A percentile compares a stretch with the other conserved stretches of the same genome.
Conservation (phyloP, 2,113 vertebrate species). For the Centrocercus urophasianus region DNA sequence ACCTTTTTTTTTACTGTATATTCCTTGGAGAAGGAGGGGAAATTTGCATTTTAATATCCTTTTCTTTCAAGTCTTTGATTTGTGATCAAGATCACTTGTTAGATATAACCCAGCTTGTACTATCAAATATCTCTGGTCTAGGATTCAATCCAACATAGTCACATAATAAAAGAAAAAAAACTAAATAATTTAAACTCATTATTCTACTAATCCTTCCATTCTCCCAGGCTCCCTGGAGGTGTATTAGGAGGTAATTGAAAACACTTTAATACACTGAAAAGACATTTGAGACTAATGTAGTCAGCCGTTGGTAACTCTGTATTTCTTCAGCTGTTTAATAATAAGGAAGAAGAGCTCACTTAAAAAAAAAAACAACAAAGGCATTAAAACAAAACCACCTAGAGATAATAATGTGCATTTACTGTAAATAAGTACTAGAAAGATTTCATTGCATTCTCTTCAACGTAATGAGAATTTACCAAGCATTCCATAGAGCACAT, state of each 20-base stretch:
- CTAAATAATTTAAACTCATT: slow-evolving; percentile 82
- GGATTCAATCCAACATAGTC: slow-evolving; percentile 70
- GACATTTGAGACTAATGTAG: slow-evolving; percentile 64
- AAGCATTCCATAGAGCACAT: neutral
- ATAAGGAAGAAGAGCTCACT: slow-evolving; percentile 7
- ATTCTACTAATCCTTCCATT: slow-evolving; percentile 78
- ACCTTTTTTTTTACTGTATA: neutral
- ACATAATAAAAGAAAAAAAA: neutral
- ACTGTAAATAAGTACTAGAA: neutral
- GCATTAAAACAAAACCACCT: neutral
- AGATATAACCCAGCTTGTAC: slow-evolving; percentile 63
- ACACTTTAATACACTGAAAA: slow-evolving; percentile 71
- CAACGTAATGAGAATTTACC: neutral
- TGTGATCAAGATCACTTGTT: slow-evolving; percentile 68
- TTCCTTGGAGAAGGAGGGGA: neutral
- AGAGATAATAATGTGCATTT: neutral
- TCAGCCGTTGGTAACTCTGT: neutral
- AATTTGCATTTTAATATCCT: slow-evolving; percentile 67
- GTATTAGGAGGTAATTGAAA: slow-evolving; percentile 80
- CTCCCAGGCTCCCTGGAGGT: slow-evolving; percentile 76
- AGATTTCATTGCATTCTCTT: neutral
- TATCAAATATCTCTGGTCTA: slow-evolving; percentile 57
- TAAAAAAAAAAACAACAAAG: neutral
- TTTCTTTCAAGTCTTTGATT: slow-evolving; percentile 9
- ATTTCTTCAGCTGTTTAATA: slow-evolving; percentile 36